These are phyloP conservation scores for Ardeotis arabs DNA, from an alignment of 2,113 vertebrate species.

Conservation along the genomic window DNA sequence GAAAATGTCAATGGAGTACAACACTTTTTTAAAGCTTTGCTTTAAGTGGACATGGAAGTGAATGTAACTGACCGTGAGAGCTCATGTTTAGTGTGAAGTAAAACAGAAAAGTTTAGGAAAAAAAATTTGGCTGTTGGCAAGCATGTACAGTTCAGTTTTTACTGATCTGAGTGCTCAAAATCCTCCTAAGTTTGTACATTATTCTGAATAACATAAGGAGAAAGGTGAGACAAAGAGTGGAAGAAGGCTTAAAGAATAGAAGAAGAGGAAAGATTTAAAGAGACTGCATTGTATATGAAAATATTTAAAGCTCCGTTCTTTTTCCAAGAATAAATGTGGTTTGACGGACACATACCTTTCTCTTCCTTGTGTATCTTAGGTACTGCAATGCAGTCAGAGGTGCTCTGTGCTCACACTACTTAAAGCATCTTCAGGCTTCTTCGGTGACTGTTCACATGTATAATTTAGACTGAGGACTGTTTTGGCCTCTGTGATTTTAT, in stretches of 20 bases:
- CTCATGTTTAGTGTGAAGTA: neutral
- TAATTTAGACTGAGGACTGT: neutral
- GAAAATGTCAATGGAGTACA: neutral
- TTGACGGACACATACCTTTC: neutral
- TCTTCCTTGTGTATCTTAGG: neutral
- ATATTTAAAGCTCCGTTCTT: neutral
- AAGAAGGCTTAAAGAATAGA: neutral
- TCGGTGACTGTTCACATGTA: neutral
- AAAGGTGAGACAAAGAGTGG: neutral
- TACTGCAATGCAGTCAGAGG: neutral
- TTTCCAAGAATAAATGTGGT: neutral
- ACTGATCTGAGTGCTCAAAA: neutral
- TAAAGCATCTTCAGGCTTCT: neutral
- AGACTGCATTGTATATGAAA: neutral
- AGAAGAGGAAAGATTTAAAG: neutral
- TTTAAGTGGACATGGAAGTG: neutral
- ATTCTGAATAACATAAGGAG: neutral
- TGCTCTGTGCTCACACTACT: neutral
- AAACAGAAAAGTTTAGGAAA: neutral
- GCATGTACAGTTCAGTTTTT: neutral
- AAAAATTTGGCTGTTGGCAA: neutral
- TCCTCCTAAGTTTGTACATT: neutral
- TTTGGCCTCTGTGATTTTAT: neutral
- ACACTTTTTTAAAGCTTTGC: neutral
- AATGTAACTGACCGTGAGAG: neutral